Conservation (phyloP, 1,140 invertebrate genomes). For the Drosophila nikananu region DNA sequence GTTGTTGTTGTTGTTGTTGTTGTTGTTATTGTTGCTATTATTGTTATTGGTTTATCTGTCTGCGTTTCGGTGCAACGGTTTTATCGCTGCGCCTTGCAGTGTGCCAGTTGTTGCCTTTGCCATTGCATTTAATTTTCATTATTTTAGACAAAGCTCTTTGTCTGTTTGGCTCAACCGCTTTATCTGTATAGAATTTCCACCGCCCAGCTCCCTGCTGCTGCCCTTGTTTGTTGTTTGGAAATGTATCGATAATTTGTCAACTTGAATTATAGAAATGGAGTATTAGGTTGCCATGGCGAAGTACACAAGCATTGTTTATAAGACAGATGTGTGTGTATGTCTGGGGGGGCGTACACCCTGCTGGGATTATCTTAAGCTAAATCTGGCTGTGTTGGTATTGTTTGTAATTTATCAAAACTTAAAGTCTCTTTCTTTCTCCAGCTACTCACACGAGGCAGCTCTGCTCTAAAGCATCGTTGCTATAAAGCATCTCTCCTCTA, state of each 20-base stretch:
- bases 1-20: conserved; percentile 30
- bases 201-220: neutral
- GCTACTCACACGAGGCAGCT: neutral
- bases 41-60: conserved; percentile 42
- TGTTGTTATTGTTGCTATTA: conserved; percentile 1
- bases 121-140: conserved; percentile 62
- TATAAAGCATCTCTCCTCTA: neutral
- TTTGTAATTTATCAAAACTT: conserved; percentile 9
- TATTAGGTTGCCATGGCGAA: conserved; percentile 38
- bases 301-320: conserved; percentile 20
- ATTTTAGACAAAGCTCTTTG: conserved; percentile 51
- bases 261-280: conserved; percentile 49
- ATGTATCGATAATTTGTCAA: conserved; percentile 71
- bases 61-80: conserved; percentile 50
- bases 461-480: neutral
- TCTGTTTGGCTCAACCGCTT: neutral
- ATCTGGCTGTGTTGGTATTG: neutral
- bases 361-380: conserved; percentile 1
- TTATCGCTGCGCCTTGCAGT: conserved; percentile 43
- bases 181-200: neutral
- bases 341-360: neutral
- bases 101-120: conserved; percentile 10
- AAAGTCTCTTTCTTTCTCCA: neutral
- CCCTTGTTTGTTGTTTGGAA: conserved; percentile 35
- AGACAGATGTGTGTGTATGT: neutral